Percentiles rank a stretch among this genome's conserved stretches.
Evolutionary conservation across 1,140 invertebrate genomes (phyloP).

Genomic region (Apis cerana): DNA sequence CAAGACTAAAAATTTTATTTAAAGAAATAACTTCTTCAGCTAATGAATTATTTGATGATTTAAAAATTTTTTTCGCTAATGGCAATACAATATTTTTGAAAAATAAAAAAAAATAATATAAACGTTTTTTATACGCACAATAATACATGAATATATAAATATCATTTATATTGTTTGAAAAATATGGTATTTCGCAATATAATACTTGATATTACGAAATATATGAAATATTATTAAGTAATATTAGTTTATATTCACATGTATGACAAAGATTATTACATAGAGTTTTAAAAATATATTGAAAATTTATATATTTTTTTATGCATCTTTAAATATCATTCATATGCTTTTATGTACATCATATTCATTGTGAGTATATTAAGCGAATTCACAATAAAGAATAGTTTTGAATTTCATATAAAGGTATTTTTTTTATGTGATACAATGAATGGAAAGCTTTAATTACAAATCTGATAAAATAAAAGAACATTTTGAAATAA

Average conservation of each 20-base stretch:
- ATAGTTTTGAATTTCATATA: conserved; percentile 25
- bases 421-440: conserved; percentile 27
- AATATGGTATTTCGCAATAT: conserved; percentile 16
- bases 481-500: neutral
- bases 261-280: neutral
- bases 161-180: conserved; percentile 26
- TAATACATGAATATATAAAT: conserved; percentile 8
- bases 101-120: conserved; percentile 26
- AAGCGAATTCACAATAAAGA: conserved; percentile 20
- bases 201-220: neutral
- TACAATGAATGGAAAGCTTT: conserved; percentile 12
- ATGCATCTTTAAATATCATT: conserved; percentile 19
- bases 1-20: conserved; percentile 75
- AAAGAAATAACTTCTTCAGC: neutral
- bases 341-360: conserved; percentile 25
- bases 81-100: conserved; percentile 2
- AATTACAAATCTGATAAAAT: neutral
- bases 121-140: conserved; percentile 18
- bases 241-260: conserved; percentile 6
- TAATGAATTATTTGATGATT: neutral
- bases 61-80: neutral
- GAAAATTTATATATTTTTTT: conserved; percentile 34
- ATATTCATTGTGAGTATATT: conserved; percentile 11
- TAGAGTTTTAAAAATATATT: neutral
- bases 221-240: conserved; percentile 1